Conservation (phyloP, 2,888 invertebrate species). For the Drosophila testacea region DNA sequence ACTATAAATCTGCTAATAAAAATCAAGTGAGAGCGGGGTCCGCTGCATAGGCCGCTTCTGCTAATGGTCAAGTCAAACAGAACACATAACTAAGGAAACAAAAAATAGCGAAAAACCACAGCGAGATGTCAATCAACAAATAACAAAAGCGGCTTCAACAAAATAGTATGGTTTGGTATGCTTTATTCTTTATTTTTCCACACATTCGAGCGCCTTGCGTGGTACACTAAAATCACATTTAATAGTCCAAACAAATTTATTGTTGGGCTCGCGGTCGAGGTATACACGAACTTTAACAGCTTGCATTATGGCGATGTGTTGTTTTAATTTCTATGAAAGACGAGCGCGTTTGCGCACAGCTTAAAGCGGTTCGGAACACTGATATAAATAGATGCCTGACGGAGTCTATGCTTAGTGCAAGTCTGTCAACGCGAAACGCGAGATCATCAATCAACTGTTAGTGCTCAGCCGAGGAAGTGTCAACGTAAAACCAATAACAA, state of each 20-base stretch:
- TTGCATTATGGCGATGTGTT: constrained; percentile 58
- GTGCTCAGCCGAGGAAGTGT: constrained; percentile 22
- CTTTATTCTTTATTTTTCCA: constrained; percentile 50
- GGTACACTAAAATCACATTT: constrained; percentile 76
- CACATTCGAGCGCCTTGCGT: constrained; percentile 49
- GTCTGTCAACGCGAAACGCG: constrained; percentile 64
- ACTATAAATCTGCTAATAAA: constrained; percentile 51
- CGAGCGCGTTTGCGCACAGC: constrained; percentile 42
- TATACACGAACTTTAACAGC: constrained; percentile 43
- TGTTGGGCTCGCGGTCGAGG: constrained; percentile 26
- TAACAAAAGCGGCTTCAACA: constrained; percentile 34
- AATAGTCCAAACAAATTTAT: constrained; percentile 76
- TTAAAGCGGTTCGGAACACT: constrained; percentile 16
- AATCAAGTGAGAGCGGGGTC: constrained; percentile 35
- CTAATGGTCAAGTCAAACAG: constrained; percentile 67
- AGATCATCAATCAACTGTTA: constrained; percentile 58
- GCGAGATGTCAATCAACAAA: constrained; percentile 52
- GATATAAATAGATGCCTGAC: constrained; percentile 73
- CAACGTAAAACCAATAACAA: constrained; percentile 48
- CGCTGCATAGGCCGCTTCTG: constrained; percentile 20
- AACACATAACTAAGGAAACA: constrained; percentile 57
- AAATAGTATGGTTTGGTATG: constrained; percentile 36
- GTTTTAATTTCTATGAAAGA: constrained; percentile 69
- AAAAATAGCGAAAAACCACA: constrained; percentile 49
- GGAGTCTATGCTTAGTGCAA: constrained; percentile 76